These are phyloP conservation scores for Prosopocoilus inquinatus DNA, from an alignment of 2,888 invertebrate genomes.

Conservation along the genomic window DNA sequence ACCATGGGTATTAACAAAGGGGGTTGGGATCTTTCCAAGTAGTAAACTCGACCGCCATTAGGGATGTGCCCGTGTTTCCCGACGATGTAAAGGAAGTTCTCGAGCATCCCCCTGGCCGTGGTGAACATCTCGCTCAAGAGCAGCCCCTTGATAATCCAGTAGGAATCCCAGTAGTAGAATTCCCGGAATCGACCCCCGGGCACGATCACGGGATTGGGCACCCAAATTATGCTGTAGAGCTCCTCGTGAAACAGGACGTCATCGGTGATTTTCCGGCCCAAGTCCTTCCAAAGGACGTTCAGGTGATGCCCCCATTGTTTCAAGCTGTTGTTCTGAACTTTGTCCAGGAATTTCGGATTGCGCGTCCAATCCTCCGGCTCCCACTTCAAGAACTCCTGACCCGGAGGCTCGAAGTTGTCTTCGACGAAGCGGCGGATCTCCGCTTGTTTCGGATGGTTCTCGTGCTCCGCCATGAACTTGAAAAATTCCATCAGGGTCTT, in stretches of 20 bases:
- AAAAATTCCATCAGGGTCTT: slow-evolving; percentile 63
- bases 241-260: slow-evolving; percentile 68
- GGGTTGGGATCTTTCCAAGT: slow-evolving; percentile 77
- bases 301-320: slow-evolving; percentile 71
- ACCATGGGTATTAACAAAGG: slow-evolving; percentile 82
- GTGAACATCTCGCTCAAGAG: slow-evolving; percentile 78
- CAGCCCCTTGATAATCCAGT: slow-evolving; percentile 89
- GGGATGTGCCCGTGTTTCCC: slow-evolving; percentile 79
- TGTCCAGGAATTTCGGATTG: slow-evolving; percentile 68
- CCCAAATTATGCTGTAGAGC: slow-evolving; percentile 83
- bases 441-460: slow-evolving; percentile 19
- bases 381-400: slow-evolving; percentile 73
- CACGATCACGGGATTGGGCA: slow-evolving; percentile 80
- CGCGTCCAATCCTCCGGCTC: slow-evolving; percentile 72
- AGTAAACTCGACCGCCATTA: slow-evolving; percentile 90
- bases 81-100: slow-evolving; percentile 81
- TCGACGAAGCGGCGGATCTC: slow-evolving; percentile 55
- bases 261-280: slow-evolving; percentile 74
- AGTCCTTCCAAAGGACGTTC: slow-evolving; percentile 70
- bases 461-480: slow-evolving; percentile 57
- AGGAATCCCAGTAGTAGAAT: slow-evolving; percentile 95
- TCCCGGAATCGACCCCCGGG: slow-evolving; percentile 89
- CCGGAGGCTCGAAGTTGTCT: slow-evolving; percentile 68
- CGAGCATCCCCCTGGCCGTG: slow-evolving; percentile 80
- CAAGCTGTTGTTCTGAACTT: slow-evolving; percentile 69